Evolutionary conservation across 2,888 invertebrate species (phyloP).

Genomic region (Luperina testacea): DNA sequence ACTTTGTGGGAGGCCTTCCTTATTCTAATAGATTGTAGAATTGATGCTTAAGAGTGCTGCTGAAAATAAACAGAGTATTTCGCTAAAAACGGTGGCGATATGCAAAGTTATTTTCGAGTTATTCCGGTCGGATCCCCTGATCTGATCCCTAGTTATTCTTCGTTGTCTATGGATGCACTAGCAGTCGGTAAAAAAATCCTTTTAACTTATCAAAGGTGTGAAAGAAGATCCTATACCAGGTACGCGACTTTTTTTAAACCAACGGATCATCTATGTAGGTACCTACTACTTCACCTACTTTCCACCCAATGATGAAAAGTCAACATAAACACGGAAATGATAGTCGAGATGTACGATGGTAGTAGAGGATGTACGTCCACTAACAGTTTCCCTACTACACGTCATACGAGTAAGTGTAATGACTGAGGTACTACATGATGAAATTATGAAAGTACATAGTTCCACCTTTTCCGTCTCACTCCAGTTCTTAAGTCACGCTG

Average conservation of each 20-base stretch:
- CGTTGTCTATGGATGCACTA: background rate
- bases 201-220: background rate
- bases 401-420: background rate
- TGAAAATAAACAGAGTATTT: background rate
- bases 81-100: background rate
- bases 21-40: background rate
- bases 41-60: background rate
- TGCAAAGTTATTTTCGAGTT: background rate
- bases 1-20: background rate
- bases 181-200: background rate
- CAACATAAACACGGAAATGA: constrained; percentile 12
- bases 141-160: no score
- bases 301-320: constrained; percentile 5
- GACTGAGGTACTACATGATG: constrained; percentile 2
- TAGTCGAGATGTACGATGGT: background rate
- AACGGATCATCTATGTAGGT: background rate
- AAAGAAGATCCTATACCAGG: background rate
- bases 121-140: no score
- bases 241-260: background rate
- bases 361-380: background rate
- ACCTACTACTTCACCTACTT: no score
- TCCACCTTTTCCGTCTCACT: background rate
- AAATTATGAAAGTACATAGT: constrained; percentile 40
- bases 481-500: background rate
- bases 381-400: constrained; percentile 1